A percentile compares a stretch with the other conserved stretches of the same genome.
phyloP scores from a whole-genome alignment of 1,140 invertebrate species.

The Arion vulgaris region DNA sequence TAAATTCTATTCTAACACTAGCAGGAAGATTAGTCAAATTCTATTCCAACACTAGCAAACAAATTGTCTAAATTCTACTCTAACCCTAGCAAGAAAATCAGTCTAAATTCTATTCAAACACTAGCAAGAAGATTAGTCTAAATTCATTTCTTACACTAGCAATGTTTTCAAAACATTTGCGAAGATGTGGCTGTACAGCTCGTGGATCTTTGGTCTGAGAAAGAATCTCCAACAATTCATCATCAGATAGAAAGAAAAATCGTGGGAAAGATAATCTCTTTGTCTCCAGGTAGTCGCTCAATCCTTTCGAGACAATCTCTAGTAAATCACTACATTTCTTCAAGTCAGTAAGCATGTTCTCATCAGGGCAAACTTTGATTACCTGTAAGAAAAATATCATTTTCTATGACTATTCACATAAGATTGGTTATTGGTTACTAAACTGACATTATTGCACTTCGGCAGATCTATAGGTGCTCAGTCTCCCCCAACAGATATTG shows the following conservation, averaged over 20 bases:
- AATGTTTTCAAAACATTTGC: conserved; percentile 87
- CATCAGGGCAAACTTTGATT: conserved; percentile 73
- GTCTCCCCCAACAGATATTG: no score
- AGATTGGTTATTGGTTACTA: no score
- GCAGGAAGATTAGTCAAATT: conserved; percentile 55
- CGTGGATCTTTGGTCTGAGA: conserved; percentile 86
- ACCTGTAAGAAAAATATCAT: conserved; percentile 56
- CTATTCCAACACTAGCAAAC: no score
- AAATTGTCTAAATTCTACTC: no score
- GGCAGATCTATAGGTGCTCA: no score
- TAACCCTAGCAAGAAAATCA: no score
- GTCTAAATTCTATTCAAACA: no score
- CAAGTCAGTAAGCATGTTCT: conserved; percentile 78
- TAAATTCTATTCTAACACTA: conserved; percentile 56
- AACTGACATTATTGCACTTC: no score
- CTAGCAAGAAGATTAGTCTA: no score
- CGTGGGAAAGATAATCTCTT: conserved; percentile 85
- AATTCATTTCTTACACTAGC: conserved; percentile 68
- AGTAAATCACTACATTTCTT: conserved; percentile 80
- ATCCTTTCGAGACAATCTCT: conserved; percentile 81
- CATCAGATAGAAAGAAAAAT: conserved; percentile 91
- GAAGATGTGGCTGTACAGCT: conserved; percentile 84
- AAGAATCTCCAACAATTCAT: conserved; percentile 88
- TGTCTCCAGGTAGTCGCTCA: conserved; percentile 86
- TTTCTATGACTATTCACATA: no score